phyloP scores from a whole-genome alignment of 2,888 invertebrate species.

The Hoplodrina ambigua region DNA sequence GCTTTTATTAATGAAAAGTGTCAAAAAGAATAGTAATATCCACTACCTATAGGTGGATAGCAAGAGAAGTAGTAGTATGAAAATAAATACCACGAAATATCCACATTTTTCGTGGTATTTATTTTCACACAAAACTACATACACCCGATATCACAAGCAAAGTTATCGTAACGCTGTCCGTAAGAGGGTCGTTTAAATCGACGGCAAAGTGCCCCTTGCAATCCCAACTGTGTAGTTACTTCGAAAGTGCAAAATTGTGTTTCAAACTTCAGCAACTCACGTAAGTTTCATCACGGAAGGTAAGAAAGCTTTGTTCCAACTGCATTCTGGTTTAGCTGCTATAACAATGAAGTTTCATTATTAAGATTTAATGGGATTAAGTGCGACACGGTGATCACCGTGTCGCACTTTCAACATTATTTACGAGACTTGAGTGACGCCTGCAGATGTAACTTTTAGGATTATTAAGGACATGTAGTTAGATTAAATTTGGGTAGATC shows the following conservation, averaged over 20 bases:
- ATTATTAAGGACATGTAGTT: conserved; percentile 6
- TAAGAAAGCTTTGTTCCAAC: conserved; percentile 43
- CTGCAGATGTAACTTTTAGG: conserved; percentile 8
- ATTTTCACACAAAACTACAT: background rate
- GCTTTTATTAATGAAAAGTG: too few species aligned
- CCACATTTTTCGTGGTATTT: too few species aligned
- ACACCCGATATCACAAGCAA: conserved; percentile 17
- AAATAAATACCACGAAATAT: too few species aligned
- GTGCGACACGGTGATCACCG: conserved; percentile 18
- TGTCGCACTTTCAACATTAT: conserved; percentile 37
- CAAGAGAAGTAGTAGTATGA: too few species aligned
- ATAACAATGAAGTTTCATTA: conserved; percentile 40
- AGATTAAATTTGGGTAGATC: background rate
- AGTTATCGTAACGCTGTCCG: conserved; percentile 29
- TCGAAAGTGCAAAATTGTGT: conserved; percentile 62
- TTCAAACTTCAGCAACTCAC: conserved; percentile 50
- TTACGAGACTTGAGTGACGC: conserved; percentile 19
- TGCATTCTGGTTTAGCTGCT: conserved; percentile 36
- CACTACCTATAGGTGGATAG: too few species aligned
- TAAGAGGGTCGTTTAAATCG: conserved; percentile 40
- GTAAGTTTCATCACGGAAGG: conserved; percentile 57
- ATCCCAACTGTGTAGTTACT: conserved; percentile 37
- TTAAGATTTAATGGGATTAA: conserved; percentile 44
- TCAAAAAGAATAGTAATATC: too few species aligned
- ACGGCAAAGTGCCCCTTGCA: conserved; percentile 36